These are phyloP conservation scores for Polymixis flavicincta DNA, from an alignment of 2,888 invertebrate genomes.

Conservation along the genomic window DNA sequence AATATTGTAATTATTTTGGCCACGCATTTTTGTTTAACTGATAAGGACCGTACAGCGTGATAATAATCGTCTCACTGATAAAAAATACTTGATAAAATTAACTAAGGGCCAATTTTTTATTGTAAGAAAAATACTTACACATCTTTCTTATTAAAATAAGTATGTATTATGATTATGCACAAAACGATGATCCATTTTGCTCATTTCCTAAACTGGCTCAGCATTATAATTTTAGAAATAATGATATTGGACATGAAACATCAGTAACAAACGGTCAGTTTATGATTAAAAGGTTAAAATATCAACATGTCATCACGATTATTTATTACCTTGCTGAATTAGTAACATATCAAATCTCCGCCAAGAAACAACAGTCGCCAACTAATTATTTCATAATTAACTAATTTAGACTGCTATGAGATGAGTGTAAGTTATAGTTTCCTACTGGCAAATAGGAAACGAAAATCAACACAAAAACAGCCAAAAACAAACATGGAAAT, in stretches of 20 bases:
- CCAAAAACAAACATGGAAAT: background rate
- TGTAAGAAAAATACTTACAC: no score
- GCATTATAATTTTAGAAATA: background rate
- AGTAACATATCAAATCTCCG: conserved; percentile 5
- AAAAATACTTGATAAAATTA: background rate
- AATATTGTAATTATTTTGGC: background rate
- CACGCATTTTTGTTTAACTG: background rate
- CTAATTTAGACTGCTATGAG: background rate
- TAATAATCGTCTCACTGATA: background rate
- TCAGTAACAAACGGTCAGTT: background rate
- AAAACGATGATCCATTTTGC: background rate
- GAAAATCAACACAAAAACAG: no score
- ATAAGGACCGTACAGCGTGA: background rate
- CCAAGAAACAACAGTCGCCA: conserved; percentile 1
- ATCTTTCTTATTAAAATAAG: no score
- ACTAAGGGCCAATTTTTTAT: no score
- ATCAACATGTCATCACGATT: background rate
- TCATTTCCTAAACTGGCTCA: background rate
- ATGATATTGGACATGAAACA: background rate
- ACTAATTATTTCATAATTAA: background rate
- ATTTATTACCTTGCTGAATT: conserved; percentile 7
- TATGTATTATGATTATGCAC: no score
- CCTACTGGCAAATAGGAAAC: background rate
- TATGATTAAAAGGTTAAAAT: background rate
- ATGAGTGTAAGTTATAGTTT: background rate